Evolutionary conservation across 1,140 invertebrate species (phyloP).

Genomic region (Leptopilina clavipes): DNA sequence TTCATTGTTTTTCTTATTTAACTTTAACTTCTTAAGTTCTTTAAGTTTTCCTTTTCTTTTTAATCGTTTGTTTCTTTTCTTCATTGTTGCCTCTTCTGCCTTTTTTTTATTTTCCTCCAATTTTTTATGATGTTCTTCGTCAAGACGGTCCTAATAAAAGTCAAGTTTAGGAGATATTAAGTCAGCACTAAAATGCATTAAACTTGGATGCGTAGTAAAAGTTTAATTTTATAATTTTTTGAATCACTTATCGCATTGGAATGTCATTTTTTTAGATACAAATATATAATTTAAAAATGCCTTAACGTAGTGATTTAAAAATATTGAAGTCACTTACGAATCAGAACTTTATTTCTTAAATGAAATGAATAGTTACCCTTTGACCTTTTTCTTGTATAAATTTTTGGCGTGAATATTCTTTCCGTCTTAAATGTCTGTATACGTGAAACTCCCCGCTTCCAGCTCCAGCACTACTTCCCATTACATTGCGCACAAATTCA

Average conservation of each 20-base stretch:
- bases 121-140: conserved; percentile 88
- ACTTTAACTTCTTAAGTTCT: conserved; percentile 58
- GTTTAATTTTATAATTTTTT: too few relatives aligned
- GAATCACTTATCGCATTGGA: too few relatives aligned
- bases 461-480: conserved; percentile 98
- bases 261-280: too few relatives aligned
- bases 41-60: conserved; percentile 83
- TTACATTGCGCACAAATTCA: conserved; percentile 97
- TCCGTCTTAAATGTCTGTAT: conserved; percentile 93
- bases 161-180: too few relatives aligned
- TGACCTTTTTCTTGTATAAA: conserved; percentile 91
- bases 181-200: too few relatives aligned
- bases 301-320: too few relatives aligned
- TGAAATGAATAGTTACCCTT: conserved; percentile 77
- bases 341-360: neutral
- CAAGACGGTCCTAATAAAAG: conserved; percentile 82
- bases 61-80: conserved; percentile 88
- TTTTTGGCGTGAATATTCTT: conserved; percentile 96
- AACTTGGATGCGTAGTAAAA: too few relatives aligned
- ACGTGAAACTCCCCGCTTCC: conserved; percentile 99
- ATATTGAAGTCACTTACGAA: too few relatives aligned
- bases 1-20: conserved; percentile 49
- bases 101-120: conserved; percentile 85
- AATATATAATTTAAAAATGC: too few relatives aligned
- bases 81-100: conserved; percentile 88